Evolutionary conservation across 2,888 invertebrate genomes (phyloP), one percentile per base, ranked within the genome.

Genomic region (Pollenia griseotomentosa): DNA sequence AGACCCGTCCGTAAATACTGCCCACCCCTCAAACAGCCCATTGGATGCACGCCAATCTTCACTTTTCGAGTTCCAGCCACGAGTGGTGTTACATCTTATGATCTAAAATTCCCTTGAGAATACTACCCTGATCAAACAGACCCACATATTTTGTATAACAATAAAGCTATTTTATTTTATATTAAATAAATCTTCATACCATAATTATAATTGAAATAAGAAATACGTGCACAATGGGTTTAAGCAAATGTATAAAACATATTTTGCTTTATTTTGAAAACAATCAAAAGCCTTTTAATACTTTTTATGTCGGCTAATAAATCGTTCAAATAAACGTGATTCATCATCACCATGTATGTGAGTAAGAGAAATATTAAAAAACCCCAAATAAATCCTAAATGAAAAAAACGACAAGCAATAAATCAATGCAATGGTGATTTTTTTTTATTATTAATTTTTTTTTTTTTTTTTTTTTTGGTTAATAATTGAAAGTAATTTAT

Each of bases 281-380:
- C 5, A 14, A 14, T 48, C 11, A 19, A 51, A 53, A 42, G 2
- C 12, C n/a, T 63, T 73, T 63, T 19, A 70, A 71, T 51, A 71
- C 44, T 7, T 63, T 80, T 71, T 53, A 63, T 61, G 42, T 33
- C 8, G 44, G 42, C 14, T 44, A 74, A 82, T 66, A 74, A 82
- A 74, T 82, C 23, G 40, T 33, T 51, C 51, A 19, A 66, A 48
- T 42, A 16, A 10, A 82, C 51, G 51, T 48, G 57, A 81, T 74
- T 57, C 66, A 68, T 79, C 70, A 68, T 63, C 51, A 16, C 46
- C 55, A 65, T 23, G 53, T 14, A 23, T 42, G 19, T 44, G 71
- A 16, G 44, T 63, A 53, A n/a, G 5, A 12, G 23, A n/a, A 59
- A 16, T 23, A 23, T 23, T 23, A 23, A 23, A 23, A 23, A 23